A percentile compares a stretch with the other conserved stretches of the same genome.
Evolutionary conservation across 2,113 vertebrate genomes (phyloP).

Genomic region (Excalfactoria chinensis): DNA sequence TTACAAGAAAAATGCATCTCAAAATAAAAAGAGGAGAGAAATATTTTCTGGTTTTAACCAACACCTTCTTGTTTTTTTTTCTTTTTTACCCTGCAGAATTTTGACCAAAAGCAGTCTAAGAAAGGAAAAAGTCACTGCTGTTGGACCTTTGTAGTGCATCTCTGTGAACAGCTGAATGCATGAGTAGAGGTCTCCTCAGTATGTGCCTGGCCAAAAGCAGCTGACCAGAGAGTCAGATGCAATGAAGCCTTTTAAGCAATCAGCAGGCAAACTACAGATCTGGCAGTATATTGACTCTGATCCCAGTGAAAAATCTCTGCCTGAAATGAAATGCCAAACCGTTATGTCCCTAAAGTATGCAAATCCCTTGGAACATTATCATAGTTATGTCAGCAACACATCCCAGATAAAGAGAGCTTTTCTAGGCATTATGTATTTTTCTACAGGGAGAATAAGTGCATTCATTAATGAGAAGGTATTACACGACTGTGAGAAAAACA

Average conservation of each 20-base stretch:
- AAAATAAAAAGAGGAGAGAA: background rate
- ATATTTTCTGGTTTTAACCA: background rate
- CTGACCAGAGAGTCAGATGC: background rate
- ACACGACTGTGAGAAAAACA: background rate
- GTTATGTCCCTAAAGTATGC: background rate
- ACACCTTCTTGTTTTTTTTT: background rate
- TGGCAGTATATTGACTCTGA: background rate
- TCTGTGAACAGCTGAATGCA: background rate
- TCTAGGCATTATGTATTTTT: background rate
- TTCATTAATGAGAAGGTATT: background rate
- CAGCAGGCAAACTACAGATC: background rate
- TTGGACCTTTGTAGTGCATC: background rate
- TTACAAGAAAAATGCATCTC: background rate
- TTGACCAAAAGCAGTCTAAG: background rate
- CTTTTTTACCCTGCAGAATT: background rate
- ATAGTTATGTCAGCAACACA: background rate
- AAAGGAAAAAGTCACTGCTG: background rate
- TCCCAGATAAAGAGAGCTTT: background rate
- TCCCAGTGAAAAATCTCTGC: background rate
- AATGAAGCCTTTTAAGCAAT: background rate
- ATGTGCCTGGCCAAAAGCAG: background rate
- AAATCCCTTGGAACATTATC: slow-evolving; percentile 3
- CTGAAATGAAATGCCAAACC: background rate
- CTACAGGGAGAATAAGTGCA: background rate
- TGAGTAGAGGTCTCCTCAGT: background rate